Base-by-base conservation (phyloP, 2,888 invertebrate species). In the Masnerella sp. region DNA sequence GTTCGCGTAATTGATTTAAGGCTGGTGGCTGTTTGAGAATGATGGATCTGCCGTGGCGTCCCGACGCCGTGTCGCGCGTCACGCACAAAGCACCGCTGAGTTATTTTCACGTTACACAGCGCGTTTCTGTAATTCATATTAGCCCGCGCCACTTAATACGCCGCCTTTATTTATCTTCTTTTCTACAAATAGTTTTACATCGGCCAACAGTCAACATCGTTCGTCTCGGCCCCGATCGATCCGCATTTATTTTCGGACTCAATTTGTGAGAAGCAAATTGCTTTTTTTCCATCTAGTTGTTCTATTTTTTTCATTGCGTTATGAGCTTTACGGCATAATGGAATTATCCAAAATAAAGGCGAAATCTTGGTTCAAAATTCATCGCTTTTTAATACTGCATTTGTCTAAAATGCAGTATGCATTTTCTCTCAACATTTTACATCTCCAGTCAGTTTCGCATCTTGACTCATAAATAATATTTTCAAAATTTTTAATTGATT, bases 31-130 rank as follows among this genome's bases (percentile, higher is more conserved):
- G 68, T 68, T 62, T 72, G 77, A 77, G 80, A 81, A 82, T 84
- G 83, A 84, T 84, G 82, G 79, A 84, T 84, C 81, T 81, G 62
- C 79, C 76, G 72, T 71, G 69, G 78, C 79, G 79, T 78, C 77
- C 77, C 80, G 82, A 81, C 84, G 81, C 80, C 80, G 81, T 79
- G 82, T 84, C 84, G 82, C 81, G 78, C 81, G 81, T 81, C 81
- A 80, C 78, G 78, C 79, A 79, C 78, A 81, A 81, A 81, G 78
- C 80, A 64, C 79, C 79, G 78, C 77, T 68, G 78, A 82, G 83
- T 83, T 84, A 84, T 84, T 84, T 84, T 83, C 82, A 82, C 79
- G 78, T 74, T 64, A 71, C 71, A 65, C 73, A 67, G 56, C 68
- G 71, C 75, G 45, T 61, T 72, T 77, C 71, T 77, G 75, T 78